These are phyloP conservation scores for Spea bombifrons DNA, from an alignment of 2,113 vertebrate species.

Conservation along the genomic window DNA sequence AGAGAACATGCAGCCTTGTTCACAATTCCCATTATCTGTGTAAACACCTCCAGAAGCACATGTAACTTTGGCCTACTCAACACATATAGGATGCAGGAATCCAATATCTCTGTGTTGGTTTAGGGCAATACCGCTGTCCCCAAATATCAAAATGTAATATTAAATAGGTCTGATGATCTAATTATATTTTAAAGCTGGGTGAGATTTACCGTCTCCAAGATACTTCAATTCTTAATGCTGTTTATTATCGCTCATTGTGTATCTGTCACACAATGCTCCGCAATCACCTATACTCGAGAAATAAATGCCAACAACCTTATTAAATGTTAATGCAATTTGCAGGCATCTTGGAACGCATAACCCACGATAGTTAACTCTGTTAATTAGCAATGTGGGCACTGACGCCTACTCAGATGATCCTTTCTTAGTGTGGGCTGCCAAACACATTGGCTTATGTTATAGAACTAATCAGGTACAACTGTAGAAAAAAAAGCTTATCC, in stretches of 20 bases:
- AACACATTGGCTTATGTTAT: not conserved
- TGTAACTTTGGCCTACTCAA: too few species aligned
- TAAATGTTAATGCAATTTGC: conserved; percentile 9
- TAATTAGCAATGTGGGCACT: conserved; percentile 17
- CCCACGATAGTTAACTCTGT: not conserved
- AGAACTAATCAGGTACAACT: not conserved
- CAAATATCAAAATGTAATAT: too few species aligned
- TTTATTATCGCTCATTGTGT: not conserved
- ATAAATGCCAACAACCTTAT: not conserved
- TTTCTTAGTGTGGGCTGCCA: not conserved
- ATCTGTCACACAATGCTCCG: too few species aligned
- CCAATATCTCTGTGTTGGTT: too few species aligned
- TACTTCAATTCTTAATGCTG: not conserved
- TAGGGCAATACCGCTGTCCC: too few species aligned
- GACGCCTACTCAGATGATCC: not conserved
- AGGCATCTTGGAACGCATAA: not conserved
- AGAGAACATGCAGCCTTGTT: too few species aligned
- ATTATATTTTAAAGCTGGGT: too few species aligned
- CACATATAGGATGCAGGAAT: too few species aligned
- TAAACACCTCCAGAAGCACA: too few species aligned
- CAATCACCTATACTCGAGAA: not conserved
- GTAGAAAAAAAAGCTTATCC: not conserved
- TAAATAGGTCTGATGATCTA: too few species aligned
- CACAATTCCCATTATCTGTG: too few species aligned
- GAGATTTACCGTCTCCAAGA: too few species aligned